A percentile compares a stretch with the other conserved stretches of the same genome.
Conservation (phyloP, 2,888 invertebrate species). For the Melinaea marsaeus region DNA sequence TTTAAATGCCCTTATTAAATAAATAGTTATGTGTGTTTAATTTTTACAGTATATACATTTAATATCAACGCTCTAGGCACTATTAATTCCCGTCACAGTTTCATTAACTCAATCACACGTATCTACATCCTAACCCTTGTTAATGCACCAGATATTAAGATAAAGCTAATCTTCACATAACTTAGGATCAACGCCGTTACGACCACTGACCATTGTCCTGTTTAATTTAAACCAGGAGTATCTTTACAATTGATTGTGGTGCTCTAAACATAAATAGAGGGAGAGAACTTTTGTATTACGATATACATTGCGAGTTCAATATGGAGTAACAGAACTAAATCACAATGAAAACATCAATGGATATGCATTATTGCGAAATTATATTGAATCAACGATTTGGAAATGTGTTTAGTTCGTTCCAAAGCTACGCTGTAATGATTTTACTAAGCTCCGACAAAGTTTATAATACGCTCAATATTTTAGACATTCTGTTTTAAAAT, state of each 20-base stretch:
- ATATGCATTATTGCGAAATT: conserved; percentile 3
- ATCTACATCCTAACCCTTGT: conserved; percentile 40
- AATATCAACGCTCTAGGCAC: conserved; percentile 5
- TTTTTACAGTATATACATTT: background rate
- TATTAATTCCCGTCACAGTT: conserved; percentile 30
- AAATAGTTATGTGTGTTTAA: background rate
- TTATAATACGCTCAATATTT: conserved; percentile 20
- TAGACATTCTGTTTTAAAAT: conserved; percentile 23
- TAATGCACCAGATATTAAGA: conserved; percentile 72
- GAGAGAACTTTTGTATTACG: background rate
- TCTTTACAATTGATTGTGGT: conserved; percentile 62
- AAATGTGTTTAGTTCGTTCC: conserved; percentile 22
- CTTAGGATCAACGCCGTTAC: conserved; percentile 72
- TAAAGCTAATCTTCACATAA: conserved; percentile 75
- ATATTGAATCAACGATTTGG: conserved; percentile 8
- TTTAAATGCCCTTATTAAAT: too few relatives aligned
- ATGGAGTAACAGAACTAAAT: background rate
- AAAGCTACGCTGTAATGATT: conserved; percentile 39
- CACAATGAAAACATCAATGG: conserved; percentile 25
- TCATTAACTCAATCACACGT: conserved; percentile 40
- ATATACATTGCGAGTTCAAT: conserved; percentile 29
- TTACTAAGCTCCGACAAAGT: conserved; percentile 39
- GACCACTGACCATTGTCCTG: conserved; percentile 74
- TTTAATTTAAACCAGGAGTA: conserved; percentile 71
- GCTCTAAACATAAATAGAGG: conserved; percentile 37